A percentile compares a stretch with the other conserved stretches of the same genome.
Evolutionary conservation across 1,140 invertebrate species (phyloP).

Genomic region (Achatina immaculata): DNA sequence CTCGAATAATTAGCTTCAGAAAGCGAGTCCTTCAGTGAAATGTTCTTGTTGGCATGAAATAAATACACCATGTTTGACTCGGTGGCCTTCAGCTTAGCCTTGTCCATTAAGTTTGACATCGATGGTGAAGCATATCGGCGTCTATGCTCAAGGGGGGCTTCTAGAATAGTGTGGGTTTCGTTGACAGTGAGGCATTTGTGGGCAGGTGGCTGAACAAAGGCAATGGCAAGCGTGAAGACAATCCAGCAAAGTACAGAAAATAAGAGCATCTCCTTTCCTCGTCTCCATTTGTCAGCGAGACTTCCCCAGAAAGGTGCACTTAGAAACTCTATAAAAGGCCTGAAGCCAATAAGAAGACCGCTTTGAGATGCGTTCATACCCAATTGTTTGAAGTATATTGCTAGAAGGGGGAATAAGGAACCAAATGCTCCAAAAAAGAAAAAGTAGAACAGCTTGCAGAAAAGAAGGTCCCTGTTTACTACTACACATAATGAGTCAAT

Average conservation of each 20-base stretch:
- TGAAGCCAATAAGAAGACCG: constrained; percentile 80
- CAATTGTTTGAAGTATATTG: constrained; percentile 98
- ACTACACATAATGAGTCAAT: constrained; percentile 64
- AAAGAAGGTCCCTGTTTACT: constrained; percentile 65
- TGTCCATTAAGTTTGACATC: background rate
- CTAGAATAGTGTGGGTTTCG: constrained; percentile 75
- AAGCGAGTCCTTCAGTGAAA: no score
- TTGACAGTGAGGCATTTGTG: constrained; percentile 87
- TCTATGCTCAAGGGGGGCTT: constrained; percentile 40
- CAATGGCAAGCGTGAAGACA: constrained; percentile 93
- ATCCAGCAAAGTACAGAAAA: constrained; percentile 94
- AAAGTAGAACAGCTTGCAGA: constrained; percentile 87
- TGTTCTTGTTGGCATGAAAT: no score
- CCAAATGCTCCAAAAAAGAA: constrained; percentile 99
- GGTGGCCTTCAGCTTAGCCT: no score
- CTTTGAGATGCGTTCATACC: constrained; percentile 97
- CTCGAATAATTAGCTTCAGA: no score
- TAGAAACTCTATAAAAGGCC: constrained; percentile 97
- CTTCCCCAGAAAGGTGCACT: constrained; percentile 97
- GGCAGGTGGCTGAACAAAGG: constrained; percentile 93
- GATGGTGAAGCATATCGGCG: background rate
- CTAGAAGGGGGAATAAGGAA: constrained; percentile 96
- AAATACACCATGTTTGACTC: no score
- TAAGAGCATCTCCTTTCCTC: constrained; percentile 83
- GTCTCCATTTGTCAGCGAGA: constrained; percentile 81